Evolutionary conservation across 1,140 invertebrate genomes (phyloP).

Genomic region (Idris sp.): DNA sequence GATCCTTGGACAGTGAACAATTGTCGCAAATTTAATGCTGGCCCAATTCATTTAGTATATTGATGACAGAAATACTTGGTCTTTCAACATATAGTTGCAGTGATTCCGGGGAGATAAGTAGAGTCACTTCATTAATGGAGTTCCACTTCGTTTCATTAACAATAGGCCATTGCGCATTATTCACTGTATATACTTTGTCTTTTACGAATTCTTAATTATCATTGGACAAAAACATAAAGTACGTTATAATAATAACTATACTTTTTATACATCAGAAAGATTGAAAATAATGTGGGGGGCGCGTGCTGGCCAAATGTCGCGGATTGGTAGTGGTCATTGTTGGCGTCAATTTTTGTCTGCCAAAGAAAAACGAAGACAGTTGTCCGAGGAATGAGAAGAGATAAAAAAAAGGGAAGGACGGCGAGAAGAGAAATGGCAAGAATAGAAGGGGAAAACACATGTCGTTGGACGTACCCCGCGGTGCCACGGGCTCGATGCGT

Average conservation of each 20-base stretch:
- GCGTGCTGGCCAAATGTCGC: conserved; percentile 65
- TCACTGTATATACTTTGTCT: too few relatives aligned
- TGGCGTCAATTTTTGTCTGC: conserved; percentile 62
- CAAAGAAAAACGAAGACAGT: conserved; percentile 28
- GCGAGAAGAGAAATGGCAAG: conserved; percentile 61
- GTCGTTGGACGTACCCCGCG: conserved; percentile 76
- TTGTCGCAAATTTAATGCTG: conserved; percentile 22
- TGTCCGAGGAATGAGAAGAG: conserved; percentile 25
- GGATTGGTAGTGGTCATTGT: conserved; percentile 39
- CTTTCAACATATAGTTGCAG: conserved; percentile 11
- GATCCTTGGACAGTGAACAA: conserved; percentile 9
- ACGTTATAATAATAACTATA: too few relatives aligned
- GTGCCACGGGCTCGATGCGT: conserved; percentile 76
- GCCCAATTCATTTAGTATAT: conserved; percentile 35
- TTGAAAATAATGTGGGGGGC: too few relatives aligned
- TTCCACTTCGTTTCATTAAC: conserved; percentile 36
- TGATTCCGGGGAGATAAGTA: conserved; percentile 31
- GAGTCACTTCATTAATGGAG: conserved; percentile 31
- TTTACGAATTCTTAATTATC: conserved; percentile 16
- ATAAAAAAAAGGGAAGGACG: conserved; percentile 37
- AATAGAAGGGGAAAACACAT: conserved; percentile 74
- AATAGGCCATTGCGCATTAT: too few relatives aligned
- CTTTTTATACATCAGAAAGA: too few relatives aligned
- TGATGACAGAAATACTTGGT: conserved; percentile 31
- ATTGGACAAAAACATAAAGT: conserved; percentile 4